Evolutionary conservation across 2,888 invertebrate species (phyloP).

Genomic region (Dicyrtomina minuta): DNA sequence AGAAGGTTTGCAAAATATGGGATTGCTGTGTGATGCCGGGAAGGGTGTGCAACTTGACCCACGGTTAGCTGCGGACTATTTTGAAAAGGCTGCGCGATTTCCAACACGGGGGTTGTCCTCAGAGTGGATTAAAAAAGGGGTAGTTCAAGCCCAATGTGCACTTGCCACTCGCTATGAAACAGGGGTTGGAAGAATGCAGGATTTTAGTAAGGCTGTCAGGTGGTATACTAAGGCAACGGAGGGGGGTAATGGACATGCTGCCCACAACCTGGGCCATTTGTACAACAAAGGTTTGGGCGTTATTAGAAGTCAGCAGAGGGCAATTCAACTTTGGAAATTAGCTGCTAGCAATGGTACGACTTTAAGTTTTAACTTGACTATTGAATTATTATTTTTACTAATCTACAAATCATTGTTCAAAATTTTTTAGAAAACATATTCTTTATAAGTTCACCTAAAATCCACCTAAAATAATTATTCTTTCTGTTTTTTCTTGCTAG

Average conservation of each 20-base stretch:
- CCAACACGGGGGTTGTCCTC: background rate
- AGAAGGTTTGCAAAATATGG: conserved; percentile 42
- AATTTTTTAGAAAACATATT: too few relatives aligned
- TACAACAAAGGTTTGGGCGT: conserved; percentile 6
- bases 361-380: background rate
- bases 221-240: conserved; percentile 1
- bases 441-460: too few relatives aligned
- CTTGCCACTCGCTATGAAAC: conserved; percentile 1
- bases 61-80: background rate
- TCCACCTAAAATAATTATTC: too few relatives aligned
- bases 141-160: background rate
- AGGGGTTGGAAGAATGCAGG: background rate
- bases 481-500: too few relatives aligned
- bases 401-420: too few relatives aligned
- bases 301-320: background rate
- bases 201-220: background rate
- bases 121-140: background rate
- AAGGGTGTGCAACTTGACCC: conserved; percentile 30
- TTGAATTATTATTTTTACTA: background rate
- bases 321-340: too few relatives aligned
- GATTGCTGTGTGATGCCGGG: conserved; percentile 17
- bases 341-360: background rate
- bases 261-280: background rate
- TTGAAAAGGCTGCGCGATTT: background rate
- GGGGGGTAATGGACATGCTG: background rate